Evolutionary conservation across 2,888 invertebrate species (phyloP).

Genomic region (Mesorhabditis sp.): DNA sequence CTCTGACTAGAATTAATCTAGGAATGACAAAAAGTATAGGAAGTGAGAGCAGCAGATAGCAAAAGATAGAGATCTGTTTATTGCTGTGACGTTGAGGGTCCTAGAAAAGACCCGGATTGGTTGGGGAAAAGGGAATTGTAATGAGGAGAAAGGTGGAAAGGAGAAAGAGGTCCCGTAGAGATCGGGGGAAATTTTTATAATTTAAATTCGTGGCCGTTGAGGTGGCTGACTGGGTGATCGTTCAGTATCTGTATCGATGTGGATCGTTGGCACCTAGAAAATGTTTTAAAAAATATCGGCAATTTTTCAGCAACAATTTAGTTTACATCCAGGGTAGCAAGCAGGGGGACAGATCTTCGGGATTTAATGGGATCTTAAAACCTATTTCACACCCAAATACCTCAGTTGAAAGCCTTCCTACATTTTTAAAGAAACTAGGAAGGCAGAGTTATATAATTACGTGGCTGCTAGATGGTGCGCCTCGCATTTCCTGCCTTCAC

Average conservation of each 20-base stretch:
- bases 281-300: background rate
- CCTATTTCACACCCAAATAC: no score
- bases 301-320: background rate
- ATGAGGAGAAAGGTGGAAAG: background rate
- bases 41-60: background rate
- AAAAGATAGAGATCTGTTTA: background rate
- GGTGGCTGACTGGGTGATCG: background rate
- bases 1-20: no score
- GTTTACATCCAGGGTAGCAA: background rate
- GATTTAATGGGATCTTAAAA: no score
- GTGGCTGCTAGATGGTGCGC: background rate
- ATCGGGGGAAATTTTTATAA: background rate
- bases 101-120: no score
- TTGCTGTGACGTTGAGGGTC: no score
- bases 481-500: no score
- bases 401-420: no score
- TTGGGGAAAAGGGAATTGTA: background rate
- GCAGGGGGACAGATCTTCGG: background rate
- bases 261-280: background rate
- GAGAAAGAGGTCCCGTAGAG: no score
- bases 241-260: conserved; percentile 4
- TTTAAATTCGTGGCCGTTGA: background rate
- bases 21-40: no score
- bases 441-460: background rate
- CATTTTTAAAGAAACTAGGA: background rate